Evolutionary conservation across 1,140 invertebrate species (phyloP), one percentile per base, ranked within the genome.

Genomic region (Parasteatoda tepidariorum): DNA sequence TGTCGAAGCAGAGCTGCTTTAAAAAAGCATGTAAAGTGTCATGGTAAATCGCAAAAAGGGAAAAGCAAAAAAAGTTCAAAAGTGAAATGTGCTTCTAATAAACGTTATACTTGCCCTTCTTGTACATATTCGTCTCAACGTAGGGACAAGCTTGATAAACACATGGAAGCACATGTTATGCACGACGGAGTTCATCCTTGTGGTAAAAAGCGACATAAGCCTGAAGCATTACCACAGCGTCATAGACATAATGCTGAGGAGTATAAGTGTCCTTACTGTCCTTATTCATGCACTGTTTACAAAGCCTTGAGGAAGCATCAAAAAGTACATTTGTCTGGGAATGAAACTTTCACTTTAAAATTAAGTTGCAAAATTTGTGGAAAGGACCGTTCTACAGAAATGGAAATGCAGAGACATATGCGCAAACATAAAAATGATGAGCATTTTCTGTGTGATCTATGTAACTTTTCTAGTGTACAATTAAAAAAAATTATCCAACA

Each of bases 321-420:
- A 48, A 88, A 90, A 64, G 61, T 86, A 11, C 87, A 88, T 68
- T 55, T 61, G n/a, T 31, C 75, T 11, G 83, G 85, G 24, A 81
- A 59, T 28, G 57, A 83, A 30, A 62, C 66, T 11, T 86, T 84
- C 38, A 76, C 83, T 76, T 74, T 88, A 68, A 89, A 90, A 83
- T 88, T 91, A 61, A 91, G 90, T 76, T 92, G 91, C 85, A 91
- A 91, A 26, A 90, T 92, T n/a, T 92, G 91, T 85, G 91, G 91
- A 4, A 91, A 91, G 28, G 91, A 92, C 64, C 87, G 90, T 34
- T 89, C 89, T 1, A 89, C 90, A 26, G 91, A 92, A 79, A 88
- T 89, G 34, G 90, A 91, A 68, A 88, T 92, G 33, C 89, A 89
- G 64, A 88, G 89, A 79, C 91, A 92, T 81, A 91, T 92, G 91